Conservation (phyloP, 2,888 invertebrate genomes). For the Smittia aterrima region DNA sequence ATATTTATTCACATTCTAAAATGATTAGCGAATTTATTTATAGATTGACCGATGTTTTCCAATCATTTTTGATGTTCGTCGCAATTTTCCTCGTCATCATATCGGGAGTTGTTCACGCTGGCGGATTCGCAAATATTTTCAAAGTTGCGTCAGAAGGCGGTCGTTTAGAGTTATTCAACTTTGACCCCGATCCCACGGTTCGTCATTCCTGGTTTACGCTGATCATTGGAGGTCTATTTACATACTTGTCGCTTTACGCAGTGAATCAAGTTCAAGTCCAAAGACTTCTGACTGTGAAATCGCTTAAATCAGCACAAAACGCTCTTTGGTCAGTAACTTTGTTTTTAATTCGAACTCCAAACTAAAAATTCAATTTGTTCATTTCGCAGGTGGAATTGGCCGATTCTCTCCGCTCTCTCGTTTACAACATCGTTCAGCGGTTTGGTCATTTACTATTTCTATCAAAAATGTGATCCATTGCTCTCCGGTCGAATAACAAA, state of each 20-base stretch:
- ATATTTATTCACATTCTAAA: neutral
- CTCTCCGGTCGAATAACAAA: constrained; percentile 61
- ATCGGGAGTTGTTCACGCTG: constrained; percentile 67
- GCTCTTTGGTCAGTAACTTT: too few relatives aligned
- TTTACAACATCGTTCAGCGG: constrained; percentile 74
- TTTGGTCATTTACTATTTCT: constrained; percentile 80
- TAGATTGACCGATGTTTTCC: constrained; percentile 76
- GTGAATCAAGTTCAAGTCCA: constrained; percentile 86
- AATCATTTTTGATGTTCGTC: constrained; percentile 80
- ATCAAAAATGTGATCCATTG: constrained; percentile 78
- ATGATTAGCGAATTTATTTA: too few relatives aligned
- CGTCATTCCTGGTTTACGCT: constrained; percentile 83
- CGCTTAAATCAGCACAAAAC: constrained; percentile 66
- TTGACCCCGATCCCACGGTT: constrained; percentile 74
- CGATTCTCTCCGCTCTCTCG: constrained; percentile 72
- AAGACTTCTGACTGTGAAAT: constrained; percentile 68
- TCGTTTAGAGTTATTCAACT: constrained; percentile 67
- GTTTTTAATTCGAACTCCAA: too few relatives aligned
- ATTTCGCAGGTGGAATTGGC: constrained; percentile 79
- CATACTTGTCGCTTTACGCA: constrained; percentile 78
- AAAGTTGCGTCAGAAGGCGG: constrained; percentile 65
- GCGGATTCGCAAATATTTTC: constrained; percentile 25
- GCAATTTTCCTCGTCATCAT: constrained; percentile 77
- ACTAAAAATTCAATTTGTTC: too few relatives aligned
- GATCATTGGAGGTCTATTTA: constrained; percentile 75